Conservation (phyloP, 2,888 invertebrate genomes). For the Meloe dianella region DNA sequence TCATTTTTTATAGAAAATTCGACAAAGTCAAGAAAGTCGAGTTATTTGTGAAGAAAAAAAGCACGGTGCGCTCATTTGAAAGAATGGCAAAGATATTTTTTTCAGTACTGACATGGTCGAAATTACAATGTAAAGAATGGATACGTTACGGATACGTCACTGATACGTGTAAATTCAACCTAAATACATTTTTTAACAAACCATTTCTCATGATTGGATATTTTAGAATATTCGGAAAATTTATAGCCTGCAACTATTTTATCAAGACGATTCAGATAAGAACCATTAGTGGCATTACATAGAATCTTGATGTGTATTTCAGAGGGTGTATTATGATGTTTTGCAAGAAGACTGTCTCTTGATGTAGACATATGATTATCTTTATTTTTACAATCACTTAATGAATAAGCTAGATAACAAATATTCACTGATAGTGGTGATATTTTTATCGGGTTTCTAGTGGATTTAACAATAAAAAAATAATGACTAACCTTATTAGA, state of each 20-base stretch:
- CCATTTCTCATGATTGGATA: background rate
- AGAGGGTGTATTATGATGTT: conserved; percentile 11
- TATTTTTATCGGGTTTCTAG: background rate
- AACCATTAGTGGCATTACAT: conserved; percentile 1
- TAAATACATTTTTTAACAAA: no score
- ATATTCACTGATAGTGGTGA: no score
- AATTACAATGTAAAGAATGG: no score
- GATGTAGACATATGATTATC: conserved; percentile 19
- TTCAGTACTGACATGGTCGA: no score
- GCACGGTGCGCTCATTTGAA: no score
- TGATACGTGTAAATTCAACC: no score
- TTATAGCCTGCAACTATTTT: conserved; percentile 21
- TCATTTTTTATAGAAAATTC: no score
- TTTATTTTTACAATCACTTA: background rate
- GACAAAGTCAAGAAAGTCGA: no score
- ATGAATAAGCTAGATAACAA: no score
- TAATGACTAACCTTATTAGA: background rate
- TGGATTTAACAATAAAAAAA: background rate
- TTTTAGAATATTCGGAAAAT: background rate
- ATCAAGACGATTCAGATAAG: conserved; percentile 19
- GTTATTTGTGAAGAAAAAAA: no score
- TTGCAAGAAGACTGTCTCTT: conserved; percentile 22
- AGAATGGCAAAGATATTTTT: no score
- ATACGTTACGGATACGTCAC: no score
- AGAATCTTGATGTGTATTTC: background rate